Conservation (phyloP, 2,113 vertebrate species). For the Pontoporia blainvillei region DNA sequence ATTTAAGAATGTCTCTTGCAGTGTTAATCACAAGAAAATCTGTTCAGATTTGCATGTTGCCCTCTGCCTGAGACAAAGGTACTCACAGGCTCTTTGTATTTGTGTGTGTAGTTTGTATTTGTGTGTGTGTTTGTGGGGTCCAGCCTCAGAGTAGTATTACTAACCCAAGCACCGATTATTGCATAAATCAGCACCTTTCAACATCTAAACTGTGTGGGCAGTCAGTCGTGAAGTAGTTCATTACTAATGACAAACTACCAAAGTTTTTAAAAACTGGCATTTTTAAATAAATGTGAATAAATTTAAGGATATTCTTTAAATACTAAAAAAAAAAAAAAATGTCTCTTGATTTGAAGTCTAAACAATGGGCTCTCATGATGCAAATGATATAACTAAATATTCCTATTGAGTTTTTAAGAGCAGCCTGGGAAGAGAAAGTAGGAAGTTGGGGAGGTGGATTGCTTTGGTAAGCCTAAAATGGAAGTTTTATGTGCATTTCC, state of each 20-base stretch:
- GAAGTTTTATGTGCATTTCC: not conserved
- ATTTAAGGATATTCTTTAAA: not conserved
- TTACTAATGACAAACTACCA: not conserved
- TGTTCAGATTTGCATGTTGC: not conserved
- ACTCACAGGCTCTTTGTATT: not conserved
- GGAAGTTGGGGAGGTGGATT: not conserved
- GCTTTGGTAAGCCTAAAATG: not conserved
- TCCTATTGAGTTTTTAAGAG: not conserved
- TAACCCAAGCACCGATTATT: not conserved
- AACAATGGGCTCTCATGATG: not conserved
- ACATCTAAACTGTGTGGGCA: not conserved
- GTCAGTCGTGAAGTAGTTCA: not conserved
- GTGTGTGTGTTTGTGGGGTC: not conserved
- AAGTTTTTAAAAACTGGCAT: not conserved
- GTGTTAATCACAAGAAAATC: not conserved
- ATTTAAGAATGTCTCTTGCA: not conserved
- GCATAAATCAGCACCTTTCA: not conserved
- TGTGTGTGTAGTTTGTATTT: not conserved
- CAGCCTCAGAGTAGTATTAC: not conserved
- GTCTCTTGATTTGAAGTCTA: not conserved
- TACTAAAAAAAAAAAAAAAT: not conserved
- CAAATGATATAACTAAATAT: not conserved
- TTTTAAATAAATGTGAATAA: not conserved
- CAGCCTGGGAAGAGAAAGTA: not conserved
- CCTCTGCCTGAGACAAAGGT: not conserved